Percentiles rank a stretch among this genome's conserved stretches.
Evolutionary conservation across 1,140 invertebrate species (phyloP).

Genomic region (Drosophila mojavensis): DNA sequence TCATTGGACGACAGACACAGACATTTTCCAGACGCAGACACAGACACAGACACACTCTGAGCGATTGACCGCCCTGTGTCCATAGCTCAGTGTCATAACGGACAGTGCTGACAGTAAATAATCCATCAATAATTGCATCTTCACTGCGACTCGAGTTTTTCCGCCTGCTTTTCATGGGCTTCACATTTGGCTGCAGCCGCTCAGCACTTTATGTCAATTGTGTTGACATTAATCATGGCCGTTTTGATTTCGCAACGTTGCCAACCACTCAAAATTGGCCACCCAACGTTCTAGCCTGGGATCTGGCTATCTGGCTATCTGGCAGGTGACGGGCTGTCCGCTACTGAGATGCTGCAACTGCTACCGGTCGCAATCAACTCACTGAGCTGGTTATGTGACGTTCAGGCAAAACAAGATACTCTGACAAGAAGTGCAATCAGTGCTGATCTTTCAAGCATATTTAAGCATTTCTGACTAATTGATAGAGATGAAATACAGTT

Average conservation of each 20-base stretch:
- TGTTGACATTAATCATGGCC: constrained; percentile 79
- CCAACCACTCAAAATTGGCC: constrained; percentile 62
- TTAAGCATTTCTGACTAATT: constrained; percentile 1
- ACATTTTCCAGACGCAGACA: constrained; percentile 36
- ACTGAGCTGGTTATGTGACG: not conserved
- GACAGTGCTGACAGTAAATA: constrained; percentile 81
- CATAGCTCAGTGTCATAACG: constrained; percentile 80
- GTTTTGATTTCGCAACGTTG: constrained; percentile 68
- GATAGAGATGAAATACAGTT: not conserved
- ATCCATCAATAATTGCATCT: constrained; percentile 82
- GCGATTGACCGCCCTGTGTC: constrained; percentile 50
- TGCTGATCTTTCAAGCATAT: constrained; percentile 12
- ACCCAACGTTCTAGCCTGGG: constrained; percentile 55
- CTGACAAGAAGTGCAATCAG: constrained; percentile 11
- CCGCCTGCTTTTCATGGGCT: constrained; percentile 39
- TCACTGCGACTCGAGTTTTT: constrained; percentile 53
- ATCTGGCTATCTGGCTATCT: constrained; percentile 32
- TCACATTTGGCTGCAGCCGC: constrained; percentile 36
- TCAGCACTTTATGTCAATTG: constrained; percentile 71
- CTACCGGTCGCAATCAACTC: not conserved
- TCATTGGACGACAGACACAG: constrained; percentile 54
- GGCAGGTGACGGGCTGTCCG: constrained; percentile 43
- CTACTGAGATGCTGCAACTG: constrained; percentile 4
- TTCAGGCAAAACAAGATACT: not conserved
- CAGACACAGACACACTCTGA: constrained; percentile 28